Base-by-base conservation (phyloP, 2,888 invertebrate genomes). In the Latrodectus elegans region DNA sequence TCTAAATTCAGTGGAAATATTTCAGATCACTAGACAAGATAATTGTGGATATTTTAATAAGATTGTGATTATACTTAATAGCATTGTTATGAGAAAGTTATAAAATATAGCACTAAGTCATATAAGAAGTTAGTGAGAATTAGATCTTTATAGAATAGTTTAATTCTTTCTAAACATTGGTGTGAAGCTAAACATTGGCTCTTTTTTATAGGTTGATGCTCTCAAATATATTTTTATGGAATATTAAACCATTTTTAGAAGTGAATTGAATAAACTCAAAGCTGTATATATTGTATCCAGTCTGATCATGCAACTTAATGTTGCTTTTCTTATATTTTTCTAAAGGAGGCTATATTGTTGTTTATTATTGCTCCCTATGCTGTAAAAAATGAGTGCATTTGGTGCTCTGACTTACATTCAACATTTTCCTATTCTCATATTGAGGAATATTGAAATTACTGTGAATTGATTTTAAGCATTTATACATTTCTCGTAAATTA, bases 251-350 rank as follows among this genome's bases (percentile, higher is more conserved):
- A 77, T 81, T 87, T 81, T 87, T 87, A 87, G 86, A 81, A 76
- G 65, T 85, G 75, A 52, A 81, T 82, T 82, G 75, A 81, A 81
- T 73, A 38, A 74, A 68, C 73, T 55, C 49, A 52, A 72, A 77
- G 70, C 52, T 87, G 86, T 87, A 87, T 68, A 87, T 87, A 87
- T 77, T 87, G 76, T 77, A 81, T 77, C 72, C 81, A 76, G 71
- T 8, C 22, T 65, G 38, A 72, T 64, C 51, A 74, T 74, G 64
- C 11, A 75, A 72, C 68, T 77, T 77, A 78, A 60, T 77, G 81
- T 77, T 75, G 60, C 76, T 67, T 68, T 77, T 87, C 81, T 87
- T 81, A 87, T 87, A 87, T 87, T 87, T 87, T 87, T 87, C 86
- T 87, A 87, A 87, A 77, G 71, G 49, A 65, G 60, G 26, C 52